Evolutionary conservation across 2,888 invertebrate species (phyloP), one percentile per base, ranked within the genome.

Genomic region (Hyposoter dolosus): DNA sequence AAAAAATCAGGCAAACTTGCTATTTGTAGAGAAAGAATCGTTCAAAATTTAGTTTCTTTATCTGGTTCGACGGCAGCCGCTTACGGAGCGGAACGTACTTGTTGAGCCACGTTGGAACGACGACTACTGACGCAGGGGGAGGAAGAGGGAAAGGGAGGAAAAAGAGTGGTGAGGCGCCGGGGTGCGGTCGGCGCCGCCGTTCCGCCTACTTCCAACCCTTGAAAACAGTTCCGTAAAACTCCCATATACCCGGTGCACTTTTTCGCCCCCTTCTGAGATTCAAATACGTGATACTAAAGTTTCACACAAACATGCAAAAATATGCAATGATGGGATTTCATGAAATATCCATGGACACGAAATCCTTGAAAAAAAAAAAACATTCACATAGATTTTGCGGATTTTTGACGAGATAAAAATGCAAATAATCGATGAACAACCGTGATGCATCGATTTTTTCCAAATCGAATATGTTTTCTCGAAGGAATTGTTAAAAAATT

Each of bases 91-190:
- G 82, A 85, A 91, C 88, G 89, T 91, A 92, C 92, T 92, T 92
- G 92, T 92, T 92, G 92, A 92, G 92, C 92, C 91, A 90, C 92
- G 91, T 90, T 92, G 89, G 89, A 91, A 89, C 90, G 89, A 89
- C 90, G 90, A 92, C 92, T 82, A 83, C 80, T 91, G 92, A 90
- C 90, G 90, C 91, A 72, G 80, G 66, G 45, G 66, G 40, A 53
- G n/a, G n/a, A 35, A 72, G 40, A 72, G 56, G 43, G 66, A 40
- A 43, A 66, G 74, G 17, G 68, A 9, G 80, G 50, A 72, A 71
- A 43, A 63, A 77, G 71, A 63, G 69, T 47, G 63, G 72, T 90
- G 91, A 90, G 91, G 89, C 90, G 90, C 85, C 91, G 92, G 92
- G 92, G 92, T 92, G 92, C 92, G 92, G 92, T 89, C 90, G 91